Evolutionary conservation across 2,888 invertebrate species (phyloP).

Genomic region (Ichneumoninae sp.): DNA sequence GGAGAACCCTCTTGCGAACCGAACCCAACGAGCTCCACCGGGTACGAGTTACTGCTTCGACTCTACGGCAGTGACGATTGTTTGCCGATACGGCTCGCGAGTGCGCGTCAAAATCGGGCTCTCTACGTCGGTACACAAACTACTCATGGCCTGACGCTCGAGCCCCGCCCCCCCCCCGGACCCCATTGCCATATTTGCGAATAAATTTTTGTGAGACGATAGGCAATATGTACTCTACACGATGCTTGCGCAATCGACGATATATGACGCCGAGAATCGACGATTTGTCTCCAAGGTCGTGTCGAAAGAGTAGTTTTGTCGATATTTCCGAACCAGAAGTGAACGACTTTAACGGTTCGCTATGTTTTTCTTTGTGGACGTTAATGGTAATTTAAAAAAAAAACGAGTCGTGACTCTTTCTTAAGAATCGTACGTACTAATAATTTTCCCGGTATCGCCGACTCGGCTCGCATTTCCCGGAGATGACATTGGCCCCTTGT

Average conservation of each 20-base stretch:
- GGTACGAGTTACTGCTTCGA: background rate
- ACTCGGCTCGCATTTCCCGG: background rate
- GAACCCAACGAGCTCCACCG: background rate
- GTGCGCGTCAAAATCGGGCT: constrained; percentile 27
- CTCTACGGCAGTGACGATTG: background rate
- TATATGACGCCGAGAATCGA: background rate
- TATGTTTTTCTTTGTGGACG: constrained; percentile 1
- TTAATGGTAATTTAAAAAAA: constrained; percentile 1
- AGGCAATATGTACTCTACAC: constrained; percentile 3
- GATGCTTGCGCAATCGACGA: constrained; percentile 9
- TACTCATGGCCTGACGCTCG: background rate
- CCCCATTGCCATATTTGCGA: constrained; percentile 1
- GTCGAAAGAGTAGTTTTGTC: background rate
- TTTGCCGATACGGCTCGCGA: constrained; percentile 8
- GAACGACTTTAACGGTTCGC: background rate
- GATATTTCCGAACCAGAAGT: background rate
- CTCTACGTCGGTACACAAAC: background rate
- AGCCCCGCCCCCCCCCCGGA: background rate
- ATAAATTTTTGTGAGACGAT: background rate
- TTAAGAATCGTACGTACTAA: constrained; percentile 22
- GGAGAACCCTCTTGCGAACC: background rate
- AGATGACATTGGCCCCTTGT: constrained; percentile 12
- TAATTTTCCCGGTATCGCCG: background rate
- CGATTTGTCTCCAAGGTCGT: background rate
- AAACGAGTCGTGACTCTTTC: background rate